phyloP scores from a whole-genome alignment of 2,113 vertebrate species.

The Perognathus longimembris region DNA sequence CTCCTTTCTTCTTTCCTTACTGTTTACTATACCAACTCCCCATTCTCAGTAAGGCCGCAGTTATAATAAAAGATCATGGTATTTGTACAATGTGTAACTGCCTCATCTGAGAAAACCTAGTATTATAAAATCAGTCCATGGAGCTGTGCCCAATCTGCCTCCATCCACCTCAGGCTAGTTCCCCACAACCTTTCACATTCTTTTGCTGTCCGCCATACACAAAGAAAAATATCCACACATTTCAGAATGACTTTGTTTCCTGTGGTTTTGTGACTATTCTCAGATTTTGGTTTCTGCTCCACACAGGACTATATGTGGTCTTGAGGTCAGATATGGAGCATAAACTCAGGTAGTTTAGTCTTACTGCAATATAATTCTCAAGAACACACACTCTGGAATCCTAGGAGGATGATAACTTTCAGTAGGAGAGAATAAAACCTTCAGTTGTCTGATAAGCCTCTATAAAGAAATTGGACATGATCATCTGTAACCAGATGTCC shows the following conservation, averaged over 20 bases:
- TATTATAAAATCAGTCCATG: accelerated
- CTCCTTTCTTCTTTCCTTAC: neutral
- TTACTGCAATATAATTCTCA: neutral
- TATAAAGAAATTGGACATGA: neutral
- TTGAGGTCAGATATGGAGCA: neutral
- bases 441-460: neutral
- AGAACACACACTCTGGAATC: neutral
- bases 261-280: neutral
- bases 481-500: too few species aligned
- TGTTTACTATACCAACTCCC: neutral
- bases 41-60: neutral
- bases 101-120: neutral
- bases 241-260: neutral
- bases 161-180: neutral
- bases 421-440: neutral
- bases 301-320: neutral
- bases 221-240: neutral
- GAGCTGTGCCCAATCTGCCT: neutral
- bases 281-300: neutral
- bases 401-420: neutral
- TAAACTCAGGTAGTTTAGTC: neutral
- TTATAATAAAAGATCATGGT: neutral
- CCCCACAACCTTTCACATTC: neutral
- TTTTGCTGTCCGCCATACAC: neutral
- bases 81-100: neutral